Evolutionary conservation across 2,113 vertebrate genomes (phyloP), one percentile per base, ranked within the genome.

Genomic region (Oriolus oriolus): DNA sequence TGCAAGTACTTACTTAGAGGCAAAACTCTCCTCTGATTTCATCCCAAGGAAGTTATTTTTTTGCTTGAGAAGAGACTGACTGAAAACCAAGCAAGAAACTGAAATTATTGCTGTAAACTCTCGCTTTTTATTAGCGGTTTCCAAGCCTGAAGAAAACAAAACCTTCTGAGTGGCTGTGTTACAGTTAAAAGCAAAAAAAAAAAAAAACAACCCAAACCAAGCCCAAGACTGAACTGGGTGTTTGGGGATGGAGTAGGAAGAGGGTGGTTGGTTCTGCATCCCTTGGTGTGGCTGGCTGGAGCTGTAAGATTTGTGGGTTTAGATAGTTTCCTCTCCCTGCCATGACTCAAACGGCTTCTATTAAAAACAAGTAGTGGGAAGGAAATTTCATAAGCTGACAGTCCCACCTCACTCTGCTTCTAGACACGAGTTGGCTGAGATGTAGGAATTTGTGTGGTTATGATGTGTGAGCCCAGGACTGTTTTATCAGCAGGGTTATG

Each of bases 81-180:
- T 93, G 90, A 89, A 96, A 91, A 90, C 81, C 79, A 69, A 90
- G 88, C 78, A 88, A 95, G 91, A 76, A 93, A 50, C 83, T 87
- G 76, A 94, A 94, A 94, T 84, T 42, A 71, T 22, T 82, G 82
- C 87, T 82, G 89, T 73, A 85, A 90, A 87, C 85, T 87, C 85
- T 73, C 63, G 17, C 84, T 44, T 95, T 96, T 93, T 95, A 93
- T 92, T 94, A 94, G 89, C 11, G 76, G 92, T 96, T 97, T 96
- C 73, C 90, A 89, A 92, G 84, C 74, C 94, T 89, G 91, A 63
- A 95, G 86, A 92, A 41, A 81, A 71, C 39, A 76, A 44, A 50
- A 66, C 33, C 79, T 78, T 52, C 78, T 15, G 83, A 92, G 88
- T 35, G 12, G 20, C 19, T 26, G 65, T 4, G 2, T 57, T 89